These are phyloP conservation scores for Drosophila kambysellisi DNA, from an alignment of 2,888 invertebrate genomes.

Conservation along the genomic window DNA sequence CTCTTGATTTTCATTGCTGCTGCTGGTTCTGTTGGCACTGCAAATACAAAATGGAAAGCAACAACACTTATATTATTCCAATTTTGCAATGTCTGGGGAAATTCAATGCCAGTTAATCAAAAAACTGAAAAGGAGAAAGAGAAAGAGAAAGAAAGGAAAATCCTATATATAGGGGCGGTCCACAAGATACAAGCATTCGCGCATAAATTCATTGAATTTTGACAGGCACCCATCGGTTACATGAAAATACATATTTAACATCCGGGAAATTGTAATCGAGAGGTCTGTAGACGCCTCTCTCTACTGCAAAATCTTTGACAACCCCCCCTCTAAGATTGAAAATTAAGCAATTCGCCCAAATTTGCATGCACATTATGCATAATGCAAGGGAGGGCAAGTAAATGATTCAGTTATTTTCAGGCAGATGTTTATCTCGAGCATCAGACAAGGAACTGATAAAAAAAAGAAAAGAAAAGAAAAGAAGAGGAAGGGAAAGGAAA, in stretches of 20 bases:
- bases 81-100: conserved; percentile 29
- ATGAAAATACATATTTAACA: conserved; percentile 70
- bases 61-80: conserved; percentile 11
- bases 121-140: background rate
- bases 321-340: conserved; percentile 35
- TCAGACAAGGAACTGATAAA: background rate
- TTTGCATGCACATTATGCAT: conserved; percentile 78
- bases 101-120: conserved; percentile 51
- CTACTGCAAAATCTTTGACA: background rate
- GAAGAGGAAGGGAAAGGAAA: conserved; percentile 11
- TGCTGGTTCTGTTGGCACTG: conserved; percentile 58
- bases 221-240: conserved; percentile 62
- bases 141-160: conserved; percentile 2
- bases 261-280: conserved; percentile 79
- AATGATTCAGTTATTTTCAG: conserved; percentile 10
- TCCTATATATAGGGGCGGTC: conserved; percentile 58
- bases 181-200: conserved; percentile 40
- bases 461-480: background rate
- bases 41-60: conserved; percentile 25
- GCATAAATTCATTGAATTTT: conserved; percentile 78
- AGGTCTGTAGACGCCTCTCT: conserved; percentile 23
- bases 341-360: conserved; percentile 76
- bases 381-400: conserved; percentile 39
- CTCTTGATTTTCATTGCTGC: conserved; percentile 45
- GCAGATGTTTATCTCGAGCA: conserved; percentile 52